A percentile compares a stretch with the other conserved stretches of the same genome.
These are phyloP conservation scores for Hesperia comma DNA, from an alignment of 2,888 invertebrate species.

Conservation along the genomic window DNA sequence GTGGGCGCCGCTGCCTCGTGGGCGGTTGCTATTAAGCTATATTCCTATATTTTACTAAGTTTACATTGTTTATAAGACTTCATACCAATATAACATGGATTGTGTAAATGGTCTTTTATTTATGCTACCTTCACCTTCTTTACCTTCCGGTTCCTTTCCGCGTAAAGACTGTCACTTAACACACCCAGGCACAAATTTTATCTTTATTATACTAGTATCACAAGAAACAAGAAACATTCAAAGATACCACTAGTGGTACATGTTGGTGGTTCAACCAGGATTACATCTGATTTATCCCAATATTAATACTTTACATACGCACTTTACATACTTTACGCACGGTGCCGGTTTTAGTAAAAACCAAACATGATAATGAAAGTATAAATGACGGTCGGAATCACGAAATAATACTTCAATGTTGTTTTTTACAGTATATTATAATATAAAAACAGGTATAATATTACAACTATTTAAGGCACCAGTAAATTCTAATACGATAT, in stretches of 20 bases:
- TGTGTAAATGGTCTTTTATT: conserved; percentile 29
- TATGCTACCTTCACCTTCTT: conserved; percentile 31
- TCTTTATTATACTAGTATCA: no score
- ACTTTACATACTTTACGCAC: no score
- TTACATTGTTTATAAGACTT: conserved; percentile 70
- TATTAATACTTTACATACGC: no score
- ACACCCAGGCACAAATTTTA: no score
- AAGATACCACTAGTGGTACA: no score
- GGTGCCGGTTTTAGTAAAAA: no score
- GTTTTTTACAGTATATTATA: not conserved
- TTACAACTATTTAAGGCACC: not conserved
- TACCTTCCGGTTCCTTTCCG: not conserved
- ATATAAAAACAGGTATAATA: not conserved
- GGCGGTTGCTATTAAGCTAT: conserved; percentile 62
- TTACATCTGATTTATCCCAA: no score
- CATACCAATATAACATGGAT: conserved; percentile 60
- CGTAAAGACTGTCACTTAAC: no score
- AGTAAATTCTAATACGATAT: not conserved
- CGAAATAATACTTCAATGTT: not conserved
- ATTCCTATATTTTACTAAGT: conserved; percentile 79
- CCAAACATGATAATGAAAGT: no score
- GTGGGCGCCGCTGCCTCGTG: conserved; percentile 42
- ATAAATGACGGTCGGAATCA: not conserved
- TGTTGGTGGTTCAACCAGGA: no score
- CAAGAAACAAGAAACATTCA: no score